Conservation (phyloP, 2,797 vertebrate genomes). For the Chloroceryle amazona region DNA sequence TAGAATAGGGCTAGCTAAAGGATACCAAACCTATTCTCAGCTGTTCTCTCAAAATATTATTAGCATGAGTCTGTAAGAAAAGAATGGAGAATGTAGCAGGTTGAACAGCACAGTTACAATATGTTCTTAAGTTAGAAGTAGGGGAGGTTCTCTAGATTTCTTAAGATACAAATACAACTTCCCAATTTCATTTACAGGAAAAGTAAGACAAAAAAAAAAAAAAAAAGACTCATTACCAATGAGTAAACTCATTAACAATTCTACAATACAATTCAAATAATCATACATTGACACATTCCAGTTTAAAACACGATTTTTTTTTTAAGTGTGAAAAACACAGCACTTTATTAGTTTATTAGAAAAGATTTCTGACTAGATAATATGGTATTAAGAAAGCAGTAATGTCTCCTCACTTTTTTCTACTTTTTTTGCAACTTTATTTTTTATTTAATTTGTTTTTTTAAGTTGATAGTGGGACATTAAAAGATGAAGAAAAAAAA, state of each 20-base stretch:
- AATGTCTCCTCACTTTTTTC: neutral
- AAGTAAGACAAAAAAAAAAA: neutral
- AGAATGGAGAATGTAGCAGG: neutral
- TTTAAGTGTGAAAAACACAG: neutral
- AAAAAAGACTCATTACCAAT: neutral
- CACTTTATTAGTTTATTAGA: neutral
- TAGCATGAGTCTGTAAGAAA: neutral
- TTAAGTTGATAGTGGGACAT: neutral
- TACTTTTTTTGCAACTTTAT: neutral
- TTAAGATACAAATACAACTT: neutral
- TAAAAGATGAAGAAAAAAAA: neutral
- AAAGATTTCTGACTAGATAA: neutral
- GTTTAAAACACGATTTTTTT: neutral
- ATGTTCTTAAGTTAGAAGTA: neutral
- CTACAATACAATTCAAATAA: neutral
- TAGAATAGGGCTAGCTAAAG: neutral
- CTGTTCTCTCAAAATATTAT: neutral
- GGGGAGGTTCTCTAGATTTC: neutral
- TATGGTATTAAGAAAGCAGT: neutral
- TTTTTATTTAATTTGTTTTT: neutral
- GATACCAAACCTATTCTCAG: neutral
- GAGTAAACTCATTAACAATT: neutral
- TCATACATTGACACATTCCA: too few species aligned
- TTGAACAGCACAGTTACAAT: neutral
- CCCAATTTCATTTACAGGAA: neutral